phyloP scores from a whole-genome alignment of 2,797 vertebrate species.

The Enteromius anoplus region DNA sequence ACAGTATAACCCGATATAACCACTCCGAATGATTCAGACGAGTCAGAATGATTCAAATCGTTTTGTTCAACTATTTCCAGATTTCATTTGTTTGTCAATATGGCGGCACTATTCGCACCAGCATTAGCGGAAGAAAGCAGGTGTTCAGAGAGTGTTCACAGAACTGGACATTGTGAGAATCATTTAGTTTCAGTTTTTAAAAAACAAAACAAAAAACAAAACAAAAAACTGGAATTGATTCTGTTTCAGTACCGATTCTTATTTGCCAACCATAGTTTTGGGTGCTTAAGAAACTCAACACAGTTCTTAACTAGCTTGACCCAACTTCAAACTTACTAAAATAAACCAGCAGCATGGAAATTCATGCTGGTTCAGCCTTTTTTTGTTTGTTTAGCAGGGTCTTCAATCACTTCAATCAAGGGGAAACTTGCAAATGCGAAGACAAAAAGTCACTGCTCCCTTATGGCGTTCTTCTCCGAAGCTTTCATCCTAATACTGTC shows the following conservation, averaged over 20 bases:
- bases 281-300: background rate
- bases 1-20: background rate
- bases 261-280: background rate
- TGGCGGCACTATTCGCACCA: background rate
- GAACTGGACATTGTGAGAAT: background rate
- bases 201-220: background rate
- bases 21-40: background rate
- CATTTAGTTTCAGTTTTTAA: background rate
- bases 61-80: background rate
- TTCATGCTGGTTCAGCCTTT: background rate
- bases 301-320: background rate
- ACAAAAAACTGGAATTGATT: background rate
- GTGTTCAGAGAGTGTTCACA: background rate
- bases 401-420: background rate
- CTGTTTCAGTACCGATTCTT: background rate
- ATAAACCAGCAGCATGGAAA: slow-evolving; percentile 2
- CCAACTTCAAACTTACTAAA: background rate
- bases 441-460: slow-evolving; percentile 26
- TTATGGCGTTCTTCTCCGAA: slow-evolving; percentile 12
- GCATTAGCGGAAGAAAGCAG: background rate
- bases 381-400: background rate
- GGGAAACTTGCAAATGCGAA: slow-evolving; percentile 1
- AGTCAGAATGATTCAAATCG: background rate
- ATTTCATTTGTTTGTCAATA: background rate
- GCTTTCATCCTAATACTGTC: slow-evolving; percentile 22